These are phyloP conservation scores for Allophyes oxyacanthae DNA, from an alignment of 2,888 invertebrate species.

Conservation along the genomic window DNA sequence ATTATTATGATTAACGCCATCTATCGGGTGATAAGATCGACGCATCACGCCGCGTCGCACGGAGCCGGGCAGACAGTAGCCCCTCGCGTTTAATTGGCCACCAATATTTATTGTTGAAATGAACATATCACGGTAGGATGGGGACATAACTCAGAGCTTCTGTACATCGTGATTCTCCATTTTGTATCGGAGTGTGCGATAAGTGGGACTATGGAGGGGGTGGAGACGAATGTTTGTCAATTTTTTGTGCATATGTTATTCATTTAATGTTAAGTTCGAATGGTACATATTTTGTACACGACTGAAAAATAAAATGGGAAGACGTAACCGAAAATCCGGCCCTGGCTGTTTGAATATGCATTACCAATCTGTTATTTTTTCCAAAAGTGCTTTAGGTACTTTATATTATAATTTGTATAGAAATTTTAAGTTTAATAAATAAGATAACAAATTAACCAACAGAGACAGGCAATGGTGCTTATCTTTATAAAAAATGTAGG, in stretches of 20 bases:
- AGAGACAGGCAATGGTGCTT: too few species aligned
- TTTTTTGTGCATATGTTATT: background rate
- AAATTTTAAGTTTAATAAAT: too few species aligned
- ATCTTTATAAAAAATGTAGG: too few species aligned
- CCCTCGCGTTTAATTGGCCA: slow-evolving; percentile 81
- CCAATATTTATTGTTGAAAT: slow-evolving; percentile 88
- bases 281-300: too few species aligned
- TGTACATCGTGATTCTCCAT: slow-evolving; percentile 85
- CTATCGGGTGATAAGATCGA: slow-evolving; percentile 50
- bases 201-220: slow-evolving; percentile 67
- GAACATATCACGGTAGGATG: slow-evolving; percentile 83
- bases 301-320: too few species aligned
- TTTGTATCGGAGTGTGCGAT: slow-evolving; percentile 86
- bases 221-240: slow-evolving; percentile 59
- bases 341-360: too few species aligned
- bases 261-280: background rate
- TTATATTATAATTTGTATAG: too few species aligned
- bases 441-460: too few species aligned
- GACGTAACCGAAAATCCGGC: too few species aligned
- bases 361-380: too few species aligned
- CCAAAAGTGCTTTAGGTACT: too few species aligned
- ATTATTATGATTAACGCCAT: slow-evolving; percentile 57
- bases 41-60: slow-evolving; percentile 41
- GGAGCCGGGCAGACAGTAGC: slow-evolving; percentile 59
- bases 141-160: slow-evolving; percentile 86